These are phyloP conservation scores for Lycocerus yunnanus DNA, from an alignment of 2,888 invertebrate genomes.

Conservation along the genomic window DNA sequence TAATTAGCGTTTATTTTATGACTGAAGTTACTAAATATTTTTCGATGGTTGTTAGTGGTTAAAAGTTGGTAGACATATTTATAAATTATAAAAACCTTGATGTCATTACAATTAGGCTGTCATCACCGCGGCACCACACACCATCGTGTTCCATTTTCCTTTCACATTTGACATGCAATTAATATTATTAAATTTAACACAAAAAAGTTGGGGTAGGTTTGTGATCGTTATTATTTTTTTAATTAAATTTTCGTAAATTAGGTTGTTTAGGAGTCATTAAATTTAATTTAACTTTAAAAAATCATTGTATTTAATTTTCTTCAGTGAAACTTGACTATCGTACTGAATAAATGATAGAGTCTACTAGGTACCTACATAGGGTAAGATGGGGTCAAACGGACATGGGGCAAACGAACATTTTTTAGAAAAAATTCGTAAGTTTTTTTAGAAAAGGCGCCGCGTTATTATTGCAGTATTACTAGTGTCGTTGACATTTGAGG, in stretches of 20 bases:
- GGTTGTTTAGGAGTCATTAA: neutral
- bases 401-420: no score
- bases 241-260: neutral
- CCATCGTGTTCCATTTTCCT: neutral
- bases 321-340: neutral
- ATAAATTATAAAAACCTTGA: neutral
- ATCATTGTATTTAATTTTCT: neutral
- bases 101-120: neutral
- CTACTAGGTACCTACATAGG: no score
- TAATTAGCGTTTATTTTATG: neutral
- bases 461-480: no score
- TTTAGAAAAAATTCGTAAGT: no score
- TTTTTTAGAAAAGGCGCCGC: no score
- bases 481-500: no score
- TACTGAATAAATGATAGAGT: no score
- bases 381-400: no score
- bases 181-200: neutral
- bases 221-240: neutral
- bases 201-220: neutral
- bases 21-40: neutral
- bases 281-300: neutral
- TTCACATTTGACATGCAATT: neutral
- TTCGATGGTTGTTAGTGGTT: neutral
- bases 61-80: neutral
- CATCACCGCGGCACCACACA: neutral